Evolutionary conservation across 2,113 vertebrate genomes (phyloP).

Genomic region (Brachypodius melanocephalos): DNA sequence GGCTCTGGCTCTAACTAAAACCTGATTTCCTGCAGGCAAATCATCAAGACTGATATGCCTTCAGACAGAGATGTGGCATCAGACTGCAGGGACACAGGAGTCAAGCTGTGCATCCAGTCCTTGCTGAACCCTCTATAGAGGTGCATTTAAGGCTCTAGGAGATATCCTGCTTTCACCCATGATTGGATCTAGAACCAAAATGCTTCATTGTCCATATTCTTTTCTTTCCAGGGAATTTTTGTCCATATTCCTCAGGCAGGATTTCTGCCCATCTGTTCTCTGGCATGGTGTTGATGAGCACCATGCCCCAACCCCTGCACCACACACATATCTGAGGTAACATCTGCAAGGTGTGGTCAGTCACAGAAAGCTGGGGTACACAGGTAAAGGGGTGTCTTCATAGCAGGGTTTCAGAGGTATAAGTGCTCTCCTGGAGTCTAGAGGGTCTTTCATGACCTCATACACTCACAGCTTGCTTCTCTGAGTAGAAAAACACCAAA

Average conservation of each 20-base stretch:
- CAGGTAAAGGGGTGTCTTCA: background rate
- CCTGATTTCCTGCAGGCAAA: background rate
- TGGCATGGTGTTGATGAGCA: background rate
- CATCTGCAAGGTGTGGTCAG: background rate
- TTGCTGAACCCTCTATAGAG: background rate
- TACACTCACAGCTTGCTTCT: background rate
- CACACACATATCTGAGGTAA: background rate
- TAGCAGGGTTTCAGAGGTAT: background rate
- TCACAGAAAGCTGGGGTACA: background rate
- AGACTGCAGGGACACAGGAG: background rate
- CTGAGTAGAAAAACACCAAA: background rate
- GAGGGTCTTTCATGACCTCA: fast-evolving
- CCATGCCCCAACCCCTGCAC: background rate
- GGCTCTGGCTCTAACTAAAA: background rate
- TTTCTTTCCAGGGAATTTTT: background rate
- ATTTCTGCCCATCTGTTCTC: background rate
- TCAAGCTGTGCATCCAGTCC: background rate
- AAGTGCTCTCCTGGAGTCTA: background rate
- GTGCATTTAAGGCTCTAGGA: background rate
- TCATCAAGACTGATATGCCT: background rate
- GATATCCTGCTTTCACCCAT: background rate
- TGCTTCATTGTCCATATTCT: background rate
- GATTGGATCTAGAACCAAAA: background rate
- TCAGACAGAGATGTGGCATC: background rate
- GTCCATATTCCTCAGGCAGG: background rate